Base-by-base conservation (phyloP, 2,888 invertebrate species). In the Amblyjoppa proteus region DNA sequence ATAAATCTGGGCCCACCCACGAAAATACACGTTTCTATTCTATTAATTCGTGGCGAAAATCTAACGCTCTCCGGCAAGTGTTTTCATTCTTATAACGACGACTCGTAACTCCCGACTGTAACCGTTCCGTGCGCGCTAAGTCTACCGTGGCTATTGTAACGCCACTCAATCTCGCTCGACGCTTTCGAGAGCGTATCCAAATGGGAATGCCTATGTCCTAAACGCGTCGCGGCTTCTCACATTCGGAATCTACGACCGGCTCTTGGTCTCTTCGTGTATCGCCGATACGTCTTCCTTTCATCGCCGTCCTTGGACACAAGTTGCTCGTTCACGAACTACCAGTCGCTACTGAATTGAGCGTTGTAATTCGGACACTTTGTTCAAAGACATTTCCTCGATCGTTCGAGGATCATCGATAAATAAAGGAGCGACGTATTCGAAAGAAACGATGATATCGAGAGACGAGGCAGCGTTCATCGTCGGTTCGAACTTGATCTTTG, bases 171-270 rank as follows among this genome's bases (percentile, higher is more conserved):
- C 86, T 81, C 83, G 87, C 88, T 87, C 84, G 80, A 87, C 83
- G 86, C 83, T 84, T 87, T 88, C 87, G 88, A 91, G 89, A 91
- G 90, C 91, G 91, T 90, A 85, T 88, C 90, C 71, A 90, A 91
- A 69, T 49, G 81, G 87, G 90, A 91, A 91, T 91, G 89, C 87
- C 83, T 87, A 77, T 78, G 73, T 66, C 56, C 58, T 16, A 51
- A 61, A 49, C 70, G 51, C 66, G 56, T 71, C 71, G 25, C 80
- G 51, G 81, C 74, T 81, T 84, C 75, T 83, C 74, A 78, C 85
- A 81, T 80, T 78, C 68, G 78, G 73, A 75, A 81, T 87, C 78
- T 56, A 81, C 58, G 83, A 79, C 28, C 41, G 41, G 64, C 77
- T 78, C 75, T 84, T 82, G 58, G 82, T 84, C 74, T 87, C 77